These are phyloP conservation scores for Argyresthia albistria DNA, from an alignment of 2,888 invertebrate species.

Conservation along the genomic window DNA sequence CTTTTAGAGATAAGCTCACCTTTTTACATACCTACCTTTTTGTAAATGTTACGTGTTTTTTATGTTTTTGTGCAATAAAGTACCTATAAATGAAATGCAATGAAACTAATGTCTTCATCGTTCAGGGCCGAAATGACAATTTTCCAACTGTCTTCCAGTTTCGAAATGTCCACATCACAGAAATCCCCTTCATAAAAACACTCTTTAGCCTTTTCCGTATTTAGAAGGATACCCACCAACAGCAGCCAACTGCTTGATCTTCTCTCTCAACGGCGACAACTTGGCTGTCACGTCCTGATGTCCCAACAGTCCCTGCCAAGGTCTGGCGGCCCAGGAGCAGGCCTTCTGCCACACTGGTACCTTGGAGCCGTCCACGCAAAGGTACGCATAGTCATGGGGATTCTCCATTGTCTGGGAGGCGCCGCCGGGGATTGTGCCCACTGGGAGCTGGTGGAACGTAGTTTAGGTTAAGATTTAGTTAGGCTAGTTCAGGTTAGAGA, in stretches of 20 bases:
- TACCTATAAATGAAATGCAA: too few species aligned
- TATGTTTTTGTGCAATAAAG: too few species aligned
- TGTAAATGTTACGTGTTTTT: too few species aligned
- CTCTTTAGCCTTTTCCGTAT: neutral
- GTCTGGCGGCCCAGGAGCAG: slow-evolving; percentile 88
- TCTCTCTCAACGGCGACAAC: slow-evolving; percentile 63
- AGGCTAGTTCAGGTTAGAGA: neutral
- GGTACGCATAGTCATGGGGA: slow-evolving; percentile 79
- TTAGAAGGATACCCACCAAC: slow-evolving; percentile 31
- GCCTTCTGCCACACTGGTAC: slow-evolving; percentile 75
- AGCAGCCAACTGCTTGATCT: slow-evolving; percentile 68
- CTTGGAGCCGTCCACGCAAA: slow-evolving; percentile 85
- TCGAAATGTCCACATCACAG: too few species aligned
- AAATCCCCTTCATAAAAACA: too few species aligned
- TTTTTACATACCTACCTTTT: too few species aligned
- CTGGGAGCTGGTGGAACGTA: slow-evolving; percentile 66
- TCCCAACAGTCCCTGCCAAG: slow-evolving; percentile 86
- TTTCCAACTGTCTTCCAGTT: too few species aligned
- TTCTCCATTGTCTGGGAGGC: slow-evolving; percentile 73
- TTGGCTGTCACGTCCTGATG: slow-evolving; percentile 74
- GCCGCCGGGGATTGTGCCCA: slow-evolving; percentile 71
- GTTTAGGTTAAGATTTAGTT: neutral
- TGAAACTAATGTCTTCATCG: too few species aligned
- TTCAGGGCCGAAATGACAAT: too few species aligned
- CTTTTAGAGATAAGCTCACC: too few species aligned